Percentiles rank a stretch among this genome's conserved stretches.
Evolutionary conservation across 2,888 invertebrate genomes (phyloP).

Genomic region (Allolobophora icterica): DNA sequence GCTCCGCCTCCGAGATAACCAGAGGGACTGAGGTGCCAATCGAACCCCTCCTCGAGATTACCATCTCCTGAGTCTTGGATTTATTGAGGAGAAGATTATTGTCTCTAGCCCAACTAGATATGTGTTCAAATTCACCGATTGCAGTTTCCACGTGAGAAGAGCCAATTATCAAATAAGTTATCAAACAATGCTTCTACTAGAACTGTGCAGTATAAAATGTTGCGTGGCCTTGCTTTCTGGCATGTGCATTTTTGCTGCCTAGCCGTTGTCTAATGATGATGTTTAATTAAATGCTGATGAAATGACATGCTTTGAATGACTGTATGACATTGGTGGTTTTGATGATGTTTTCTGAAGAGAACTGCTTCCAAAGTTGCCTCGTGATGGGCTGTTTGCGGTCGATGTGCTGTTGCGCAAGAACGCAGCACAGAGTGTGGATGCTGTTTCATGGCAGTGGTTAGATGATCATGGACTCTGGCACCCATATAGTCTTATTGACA

Average conservation of each 20-base stretch:
- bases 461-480: slow-evolving; percentile 91
- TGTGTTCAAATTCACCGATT: too few relatives aligned
- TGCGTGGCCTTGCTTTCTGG: neutral
- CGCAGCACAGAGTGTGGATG: slow-evolving; percentile 72
- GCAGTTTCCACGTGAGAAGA: too few relatives aligned
- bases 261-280: neutral
- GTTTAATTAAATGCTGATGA: neutral
- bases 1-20: too few relatives aligned
- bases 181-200: neutral
- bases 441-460: slow-evolving; percentile 95
- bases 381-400: slow-evolving; percentile 92
- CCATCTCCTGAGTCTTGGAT: too few relatives aligned
- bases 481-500: slow-evolving; percentile 90
- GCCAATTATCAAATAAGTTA: too few relatives aligned
- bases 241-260: neutral
- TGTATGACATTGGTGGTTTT: neutral
- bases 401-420: slow-evolving; percentile 76
- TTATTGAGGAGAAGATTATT: too few relatives aligned
- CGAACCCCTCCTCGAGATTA: too few relatives aligned
- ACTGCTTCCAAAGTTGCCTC: slow-evolving; percentile 92
- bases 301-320: neutral
- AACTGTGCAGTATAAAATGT: neutral
- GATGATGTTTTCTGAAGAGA: slow-evolving; percentile 69
- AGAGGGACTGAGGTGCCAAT: too few relatives aligned
- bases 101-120: too few relatives aligned